Percentiles rank a stretch among this genome's conserved stretches.
These are phyloP conservation scores for Ptychochromis oligacanthus DNA, from an alignment of 2,113 vertebrate genomes.

Conservation along the genomic window DNA sequence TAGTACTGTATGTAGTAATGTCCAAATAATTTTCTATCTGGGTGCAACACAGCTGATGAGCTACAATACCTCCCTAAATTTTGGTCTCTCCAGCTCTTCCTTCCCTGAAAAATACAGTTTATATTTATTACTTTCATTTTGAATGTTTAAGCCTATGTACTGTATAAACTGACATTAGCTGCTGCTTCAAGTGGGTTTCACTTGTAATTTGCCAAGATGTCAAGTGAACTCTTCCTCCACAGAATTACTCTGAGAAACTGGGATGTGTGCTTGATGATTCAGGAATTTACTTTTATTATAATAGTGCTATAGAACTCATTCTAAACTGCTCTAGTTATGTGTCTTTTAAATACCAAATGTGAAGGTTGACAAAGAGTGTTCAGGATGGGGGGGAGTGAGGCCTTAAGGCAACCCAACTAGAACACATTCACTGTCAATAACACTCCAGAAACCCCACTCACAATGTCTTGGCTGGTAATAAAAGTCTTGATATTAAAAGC, in stretches of 20 bases:
- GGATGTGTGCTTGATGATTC: neutral
- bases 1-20: too few species aligned
- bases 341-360: constrained; percentile 11
- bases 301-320: neutral
- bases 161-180: neutral
- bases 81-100: fast-evolving
- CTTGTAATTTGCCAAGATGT: neutral
- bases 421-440: constrained; percentile 29
- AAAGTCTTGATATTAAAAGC: constrained; percentile 62
- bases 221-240: neutral
- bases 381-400: neutral
- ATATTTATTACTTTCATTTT: neutral
- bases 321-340: neutral
- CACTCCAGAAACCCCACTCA: constrained; percentile 21
- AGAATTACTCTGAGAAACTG: neutral
- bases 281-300: neutral
- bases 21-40: neutral
- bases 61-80: neutral
- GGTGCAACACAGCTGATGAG: neutral
- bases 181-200: neutral
- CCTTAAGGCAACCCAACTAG: constrained; percentile 14
- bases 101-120: fast-evolving
- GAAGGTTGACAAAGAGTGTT: neutral
- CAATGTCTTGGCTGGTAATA: constrained; percentile 52
- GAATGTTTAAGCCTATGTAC: too few species aligned